These are phyloP conservation scores for Lottia gigantea DNA, from an alignment of 2,888 invertebrate species.

Conservation along the genomic window DNA sequence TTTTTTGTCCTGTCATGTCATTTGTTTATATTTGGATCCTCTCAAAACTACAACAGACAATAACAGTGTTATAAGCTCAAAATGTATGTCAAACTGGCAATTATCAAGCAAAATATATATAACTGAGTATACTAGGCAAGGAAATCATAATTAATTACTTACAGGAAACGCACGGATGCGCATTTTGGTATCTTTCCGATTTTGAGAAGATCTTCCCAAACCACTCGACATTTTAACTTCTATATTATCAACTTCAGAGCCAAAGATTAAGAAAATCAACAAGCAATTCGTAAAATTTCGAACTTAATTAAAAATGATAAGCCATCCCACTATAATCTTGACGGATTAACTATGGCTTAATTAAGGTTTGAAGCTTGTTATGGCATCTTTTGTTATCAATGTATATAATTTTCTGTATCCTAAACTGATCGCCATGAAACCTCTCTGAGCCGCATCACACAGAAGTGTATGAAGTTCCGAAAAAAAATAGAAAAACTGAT, in stretches of 20 bases:
- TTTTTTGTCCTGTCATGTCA: too few species aligned
- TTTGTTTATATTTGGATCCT: too few species aligned
- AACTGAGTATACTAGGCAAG: too few species aligned
- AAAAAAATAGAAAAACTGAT: too few species aligned
- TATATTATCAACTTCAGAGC: not conserved
- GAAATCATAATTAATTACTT: constrained; percentile 71
- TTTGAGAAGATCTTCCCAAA: constrained; percentile 38
- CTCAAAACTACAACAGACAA: not conserved
- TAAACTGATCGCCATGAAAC: not conserved
- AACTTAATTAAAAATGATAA: not conserved
- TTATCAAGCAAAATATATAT: too few species aligned
- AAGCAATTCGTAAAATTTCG: too few species aligned
- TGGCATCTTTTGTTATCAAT: constrained; percentile 1
- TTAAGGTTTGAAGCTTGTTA: not conserved
- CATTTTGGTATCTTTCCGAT: constrained; percentile 78
- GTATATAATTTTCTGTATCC: not conserved
- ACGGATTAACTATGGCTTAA: not conserved
- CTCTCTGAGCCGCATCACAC: not conserved
- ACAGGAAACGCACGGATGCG: constrained; percentile 97
- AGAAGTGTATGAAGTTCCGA: not conserved
- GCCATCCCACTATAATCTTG: not conserved
- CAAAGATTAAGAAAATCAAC: not conserved
- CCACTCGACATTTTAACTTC: constrained; percentile 24
- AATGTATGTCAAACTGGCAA: too few species aligned
- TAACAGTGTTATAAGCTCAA: too few species aligned